Conservation (phyloP, 2,797 vertebrate genomes). For the Amblyopsis hoosieri region DNA sequence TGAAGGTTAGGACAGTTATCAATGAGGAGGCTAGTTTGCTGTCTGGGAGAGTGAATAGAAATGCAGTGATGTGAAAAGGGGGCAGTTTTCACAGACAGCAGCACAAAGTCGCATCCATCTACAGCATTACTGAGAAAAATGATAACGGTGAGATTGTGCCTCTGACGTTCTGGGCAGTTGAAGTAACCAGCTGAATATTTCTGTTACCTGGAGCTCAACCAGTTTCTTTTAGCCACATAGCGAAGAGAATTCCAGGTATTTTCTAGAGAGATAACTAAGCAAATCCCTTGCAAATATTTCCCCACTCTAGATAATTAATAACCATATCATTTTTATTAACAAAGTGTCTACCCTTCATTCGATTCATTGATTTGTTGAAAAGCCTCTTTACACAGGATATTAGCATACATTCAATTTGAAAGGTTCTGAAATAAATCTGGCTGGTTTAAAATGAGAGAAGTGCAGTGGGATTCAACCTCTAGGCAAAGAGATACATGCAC, state of each 20-base stretch:
- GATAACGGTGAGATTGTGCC: slow-evolving; percentile 22
- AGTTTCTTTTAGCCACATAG: slow-evolving; percentile 15
- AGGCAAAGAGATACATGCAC: slow-evolving; percentile 26
- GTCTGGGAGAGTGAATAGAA: not conserved
- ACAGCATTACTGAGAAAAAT: slow-evolving; percentile 33
- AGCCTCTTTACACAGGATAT: slow-evolving; percentile 11
- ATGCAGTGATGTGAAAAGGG: not conserved
- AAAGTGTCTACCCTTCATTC: slow-evolving; percentile 3
- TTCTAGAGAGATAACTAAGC: slow-evolving; percentile 7
- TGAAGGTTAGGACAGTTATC: not conserved
- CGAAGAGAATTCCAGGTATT: not conserved
- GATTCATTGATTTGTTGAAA: slow-evolving; percentile 22
- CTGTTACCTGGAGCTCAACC: slow-evolving; percentile 13
- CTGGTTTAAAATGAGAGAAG: slow-evolving; percentile 1
- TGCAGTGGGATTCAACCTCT: slow-evolving; percentile 23
- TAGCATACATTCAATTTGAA: slow-evolving; percentile 20
- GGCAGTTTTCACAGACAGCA: not conserved
- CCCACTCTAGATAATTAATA: slow-evolving; percentile 11
- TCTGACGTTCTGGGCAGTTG: no score
- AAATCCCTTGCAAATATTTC: not conserved
- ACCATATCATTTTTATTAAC: not conserved
- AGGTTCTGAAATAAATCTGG: slow-evolving; percentile 11
- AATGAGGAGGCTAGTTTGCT: not conserved
- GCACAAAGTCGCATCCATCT: not conserved
- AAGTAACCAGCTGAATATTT: not conserved